phyloP scores from a whole-genome alignment of 2,113 vertebrate species.

The Acanthisitta chloris region DNA sequence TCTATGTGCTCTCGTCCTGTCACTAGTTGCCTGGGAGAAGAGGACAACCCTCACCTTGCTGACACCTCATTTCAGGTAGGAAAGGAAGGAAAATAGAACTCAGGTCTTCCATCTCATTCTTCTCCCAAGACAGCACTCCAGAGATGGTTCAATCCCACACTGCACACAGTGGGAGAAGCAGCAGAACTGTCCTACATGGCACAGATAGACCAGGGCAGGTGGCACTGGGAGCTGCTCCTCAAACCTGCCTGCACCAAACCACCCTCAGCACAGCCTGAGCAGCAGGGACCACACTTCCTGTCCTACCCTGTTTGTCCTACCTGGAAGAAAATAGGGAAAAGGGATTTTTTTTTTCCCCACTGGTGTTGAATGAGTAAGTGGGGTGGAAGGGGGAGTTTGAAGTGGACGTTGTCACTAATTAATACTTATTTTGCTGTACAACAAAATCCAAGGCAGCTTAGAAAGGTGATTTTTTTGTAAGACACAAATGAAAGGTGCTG shows the following conservation, averaged over 20 bases:
- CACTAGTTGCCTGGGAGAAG: neutral
- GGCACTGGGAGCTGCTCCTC: neutral
- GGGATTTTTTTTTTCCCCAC: neutral
- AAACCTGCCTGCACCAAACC: neutral
- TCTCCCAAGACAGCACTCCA: fast-evolving
- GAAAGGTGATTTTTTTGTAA: neutral
- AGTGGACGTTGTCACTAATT: no score
- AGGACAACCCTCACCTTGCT: neutral
- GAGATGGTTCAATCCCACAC: fast-evolving
- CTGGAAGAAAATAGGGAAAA: neutral
- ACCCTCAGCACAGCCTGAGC: neutral
- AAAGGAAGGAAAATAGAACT: neutral
- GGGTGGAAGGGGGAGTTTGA: fast-evolving
- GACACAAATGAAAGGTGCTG: neutral
- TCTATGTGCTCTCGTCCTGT: neutral
- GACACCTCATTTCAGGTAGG: neutral
- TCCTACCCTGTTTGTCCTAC: neutral
- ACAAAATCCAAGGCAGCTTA: neutral
- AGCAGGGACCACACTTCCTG: fast-evolving
- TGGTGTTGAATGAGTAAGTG: neutral
- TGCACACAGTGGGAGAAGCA: fast-evolving
- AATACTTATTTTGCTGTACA: neutral
- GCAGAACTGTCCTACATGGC: fast-evolving
- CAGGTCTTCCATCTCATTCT: fast-evolving
- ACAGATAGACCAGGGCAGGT: fast-evolving